Evolutionary conservation across 2,888 invertebrate species (phyloP).

Genomic region (Noctua janthe): DNA sequence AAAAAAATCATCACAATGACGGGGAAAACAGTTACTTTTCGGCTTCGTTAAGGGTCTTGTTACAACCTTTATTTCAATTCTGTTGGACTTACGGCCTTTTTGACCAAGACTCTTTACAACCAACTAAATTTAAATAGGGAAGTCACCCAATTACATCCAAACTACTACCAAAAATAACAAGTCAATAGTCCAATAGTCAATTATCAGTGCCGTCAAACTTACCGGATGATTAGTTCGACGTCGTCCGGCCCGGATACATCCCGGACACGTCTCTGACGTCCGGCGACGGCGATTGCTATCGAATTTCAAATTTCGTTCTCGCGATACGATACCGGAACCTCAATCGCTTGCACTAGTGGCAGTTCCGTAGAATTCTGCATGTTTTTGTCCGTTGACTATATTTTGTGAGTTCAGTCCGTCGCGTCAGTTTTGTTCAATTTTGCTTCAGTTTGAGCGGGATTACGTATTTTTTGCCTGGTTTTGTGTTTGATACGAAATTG

Average conservation of each 20-base stretch:
- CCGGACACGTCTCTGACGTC: constrained; percentile 69
- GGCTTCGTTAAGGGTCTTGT: no score
- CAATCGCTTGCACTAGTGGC: constrained; percentile 41
- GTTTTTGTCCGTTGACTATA: constrained; percentile 42
- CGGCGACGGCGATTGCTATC: constrained; percentile 69
- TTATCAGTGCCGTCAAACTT: constrained; percentile 62
- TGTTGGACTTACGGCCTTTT: not conserved
- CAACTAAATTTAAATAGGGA: constrained; percentile 25
- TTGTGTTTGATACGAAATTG: not conserved
- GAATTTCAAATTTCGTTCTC: constrained; percentile 75
- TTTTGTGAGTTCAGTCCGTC: constrained; percentile 34
- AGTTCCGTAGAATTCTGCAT: constrained; percentile 48
- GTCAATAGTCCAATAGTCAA: constrained; percentile 53
- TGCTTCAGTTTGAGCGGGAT: constrained; percentile 7
- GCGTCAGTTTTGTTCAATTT: constrained; percentile 45
- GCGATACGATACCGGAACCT: constrained; percentile 61
- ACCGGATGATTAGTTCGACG: constrained; percentile 65
- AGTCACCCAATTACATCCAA: constrained; percentile 41
- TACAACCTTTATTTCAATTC: not conserved
- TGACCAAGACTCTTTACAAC: not conserved
- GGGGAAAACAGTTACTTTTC: no score
- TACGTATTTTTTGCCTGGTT: constrained; percentile 17
- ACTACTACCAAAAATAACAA: constrained; percentile 45
- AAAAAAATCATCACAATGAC: no score
- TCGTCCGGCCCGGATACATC: constrained; percentile 63